Base-by-base conservation (phyloP, 2,113 vertebrate genomes). In the Ascaphus truei region DNA sequence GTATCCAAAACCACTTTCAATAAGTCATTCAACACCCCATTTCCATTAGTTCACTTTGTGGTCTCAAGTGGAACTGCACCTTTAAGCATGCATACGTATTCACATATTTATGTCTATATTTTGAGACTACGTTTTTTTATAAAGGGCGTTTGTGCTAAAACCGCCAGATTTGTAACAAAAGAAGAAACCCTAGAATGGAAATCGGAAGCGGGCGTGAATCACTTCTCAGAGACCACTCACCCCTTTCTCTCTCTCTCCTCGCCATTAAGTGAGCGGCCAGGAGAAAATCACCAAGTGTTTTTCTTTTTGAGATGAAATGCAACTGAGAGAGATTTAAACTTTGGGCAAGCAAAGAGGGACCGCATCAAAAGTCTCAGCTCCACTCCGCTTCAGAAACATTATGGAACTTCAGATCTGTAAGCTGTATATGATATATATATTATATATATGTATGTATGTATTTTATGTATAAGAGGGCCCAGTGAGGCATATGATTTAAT, bases 401-500 rank as follows among this genome's bases (percentile, higher is more conserved):
- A 79, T 73, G 80, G 86, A 85, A 82, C 83, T 79, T 74, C 53
- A 15, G 78, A 80, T 72, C 79, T 83, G 81, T 83, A 78, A 68
- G 81, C 80, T 85, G 82, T 88, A 80, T 77, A 83, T 83, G 85
- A 84, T 80, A 73, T 88, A 79, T 85, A 75, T 83, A 64, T 76
- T 74, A 66, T 57, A 73, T 76, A 73, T 83, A 86, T 84, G 76
- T 85, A 81, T 78, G 76, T 87, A 81, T 83, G 80, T 83, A 82
- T 83, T 60, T 69, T 60, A 83, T 79, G 80, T 87, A 83, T 87
- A 80, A 82, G 76, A 86, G 83, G 81, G 74, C 83, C 84, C 72
- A 77, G 16, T 39, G 12, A 39, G 34, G 55, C 66, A 60, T 76
- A 75, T 80, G 76, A 75, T 72, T 75, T 79, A 74, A 1, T 58